A percentile compares a stretch with the other conserved stretches of the same genome.
Conservation (phyloP, 2,888 invertebrate species). For the Dicyrtoma fusca region DNA sequence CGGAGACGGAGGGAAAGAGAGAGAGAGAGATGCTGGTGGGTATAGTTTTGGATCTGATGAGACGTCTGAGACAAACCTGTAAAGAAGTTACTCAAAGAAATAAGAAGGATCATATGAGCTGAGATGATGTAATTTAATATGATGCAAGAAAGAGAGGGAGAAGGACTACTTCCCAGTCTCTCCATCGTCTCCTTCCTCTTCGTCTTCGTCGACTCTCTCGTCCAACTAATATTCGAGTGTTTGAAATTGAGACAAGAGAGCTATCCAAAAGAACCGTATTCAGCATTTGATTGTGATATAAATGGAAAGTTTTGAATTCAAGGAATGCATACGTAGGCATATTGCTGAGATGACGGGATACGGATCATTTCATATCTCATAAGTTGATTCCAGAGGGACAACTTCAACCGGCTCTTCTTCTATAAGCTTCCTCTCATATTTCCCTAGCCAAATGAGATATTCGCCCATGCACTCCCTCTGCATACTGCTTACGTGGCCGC, state of each 20-base stretch:
- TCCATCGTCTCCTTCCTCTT: conserved; percentile 2
- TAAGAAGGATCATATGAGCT: background rate
- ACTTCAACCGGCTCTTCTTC: conserved; percentile 19
- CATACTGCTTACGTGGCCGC: no score
- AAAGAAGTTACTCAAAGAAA: background rate
- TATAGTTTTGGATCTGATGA: background rate
- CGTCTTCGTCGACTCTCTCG: background rate
- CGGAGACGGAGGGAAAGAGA: background rate
- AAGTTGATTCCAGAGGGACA: conserved; percentile 44
- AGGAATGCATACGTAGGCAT: conserved; percentile 46
- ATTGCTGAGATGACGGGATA: conserved; percentile 41
- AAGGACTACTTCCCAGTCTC: background rate
- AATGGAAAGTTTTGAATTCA: conserved; percentile 41
- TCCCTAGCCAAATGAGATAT: conserved; percentile 9
- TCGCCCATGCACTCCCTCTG: background rate
- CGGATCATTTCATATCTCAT: conserved; percentile 47
- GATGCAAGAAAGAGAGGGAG: conserved; percentile 24
- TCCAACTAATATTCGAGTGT: conserved; percentile 37
- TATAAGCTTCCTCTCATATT: conserved; percentile 10
- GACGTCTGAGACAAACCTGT: conserved; percentile 7
- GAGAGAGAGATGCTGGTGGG: background rate
- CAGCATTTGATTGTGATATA: conserved; percentile 47
- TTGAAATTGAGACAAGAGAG: conserved; percentile 39
- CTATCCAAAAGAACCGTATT: conserved; percentile 36
- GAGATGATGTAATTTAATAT: conserved; percentile 35